phyloP scores from a whole-genome alignment of 2,888 invertebrate species.

The Cheilosia variabilis region DNA sequence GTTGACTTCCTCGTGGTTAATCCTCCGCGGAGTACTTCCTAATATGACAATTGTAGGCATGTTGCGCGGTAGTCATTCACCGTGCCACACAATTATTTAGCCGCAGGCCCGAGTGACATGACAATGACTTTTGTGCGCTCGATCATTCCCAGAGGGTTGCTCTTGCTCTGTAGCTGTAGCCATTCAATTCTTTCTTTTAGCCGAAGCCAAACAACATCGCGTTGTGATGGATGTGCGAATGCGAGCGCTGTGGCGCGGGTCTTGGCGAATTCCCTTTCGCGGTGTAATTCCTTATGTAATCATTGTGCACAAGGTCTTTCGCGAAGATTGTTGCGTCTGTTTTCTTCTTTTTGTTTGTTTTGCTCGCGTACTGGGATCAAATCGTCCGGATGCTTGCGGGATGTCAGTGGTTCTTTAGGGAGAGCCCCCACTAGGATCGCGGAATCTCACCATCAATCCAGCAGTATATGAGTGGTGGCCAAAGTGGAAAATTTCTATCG shows the following conservation, averaged over 20 bases:
- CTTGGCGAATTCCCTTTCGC: slow-evolving; percentile 51
- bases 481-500: slow-evolving; percentile 56
- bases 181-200: slow-evolving; percentile 45
- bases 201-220: slow-evolving; percentile 36
- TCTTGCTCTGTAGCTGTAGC: slow-evolving; percentile 14
- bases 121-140: slow-evolving; percentile 67
- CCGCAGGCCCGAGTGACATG: slow-evolving; percentile 53
- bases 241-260: slow-evolving; percentile 45
- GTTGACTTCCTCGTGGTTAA: slow-evolving; percentile 57
- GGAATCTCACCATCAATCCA: slow-evolving; percentile 37
- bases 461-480: slow-evolving; percentile 2
- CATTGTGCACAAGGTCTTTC: slow-evolving; percentile 66
- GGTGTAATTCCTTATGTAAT: slow-evolving; percentile 68
- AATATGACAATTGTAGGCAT: slow-evolving; percentile 74
- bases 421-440: slow-evolving; percentile 16
- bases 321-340: slow-evolving; percentile 37
- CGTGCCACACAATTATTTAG: slow-evolving; percentile 68
- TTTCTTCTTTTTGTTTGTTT: neutral
- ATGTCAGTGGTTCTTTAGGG: slow-evolving; percentile 23
- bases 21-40: slow-evolving; percentile 63
- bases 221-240: slow-evolving; percentile 67
- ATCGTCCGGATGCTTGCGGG: slow-evolving; percentile 62
- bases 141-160: slow-evolving; percentile 66
- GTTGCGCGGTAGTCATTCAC: slow-evolving; percentile 63
- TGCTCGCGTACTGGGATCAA: slow-evolving; percentile 25